These are phyloP conservation scores for Lumbricus terrestris DNA, from an alignment of 2,888 invertebrate genomes.

Conservation along the genomic window DNA sequence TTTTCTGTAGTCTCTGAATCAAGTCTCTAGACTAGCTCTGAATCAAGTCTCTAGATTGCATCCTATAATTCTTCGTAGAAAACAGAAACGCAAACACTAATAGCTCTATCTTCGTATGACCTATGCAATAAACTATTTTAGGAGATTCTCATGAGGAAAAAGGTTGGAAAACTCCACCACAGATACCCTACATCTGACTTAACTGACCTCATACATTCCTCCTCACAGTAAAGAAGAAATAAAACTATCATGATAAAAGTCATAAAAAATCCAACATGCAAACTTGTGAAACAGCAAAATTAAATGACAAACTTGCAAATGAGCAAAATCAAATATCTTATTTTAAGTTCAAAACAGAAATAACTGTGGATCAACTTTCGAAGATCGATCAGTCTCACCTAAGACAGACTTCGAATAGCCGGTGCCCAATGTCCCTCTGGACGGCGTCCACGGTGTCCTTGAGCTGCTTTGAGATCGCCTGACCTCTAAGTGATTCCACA, in stretches of 20 bases:
- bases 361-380: neutral
- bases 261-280: neutral
- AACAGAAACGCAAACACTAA: no score
- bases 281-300: neutral
- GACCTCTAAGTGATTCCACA: conserved; percentile 93
- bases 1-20: no score
- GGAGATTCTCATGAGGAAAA: no score
- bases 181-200: neutral
- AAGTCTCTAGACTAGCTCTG: no score
- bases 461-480: conserved; percentile 94
- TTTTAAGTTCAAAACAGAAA: neutral
- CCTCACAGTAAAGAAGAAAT: neutral
- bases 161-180: neutral
- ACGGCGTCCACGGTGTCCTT: conserved; percentile 88
- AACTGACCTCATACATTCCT: neutral
- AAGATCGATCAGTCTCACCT: conserved; percentile 55
- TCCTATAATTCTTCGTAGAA: no score
- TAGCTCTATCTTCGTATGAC: no score
- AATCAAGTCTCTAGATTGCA: no score
- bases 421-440: conserved; percentile 87
- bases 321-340: neutral
- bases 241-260: neutral
- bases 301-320: neutral
- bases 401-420: conserved; percentile 89
- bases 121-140: no score